phyloP scores from a whole-genome alignment of 2,797 vertebrate genomes.

The Crenuchus spilurus region DNA sequence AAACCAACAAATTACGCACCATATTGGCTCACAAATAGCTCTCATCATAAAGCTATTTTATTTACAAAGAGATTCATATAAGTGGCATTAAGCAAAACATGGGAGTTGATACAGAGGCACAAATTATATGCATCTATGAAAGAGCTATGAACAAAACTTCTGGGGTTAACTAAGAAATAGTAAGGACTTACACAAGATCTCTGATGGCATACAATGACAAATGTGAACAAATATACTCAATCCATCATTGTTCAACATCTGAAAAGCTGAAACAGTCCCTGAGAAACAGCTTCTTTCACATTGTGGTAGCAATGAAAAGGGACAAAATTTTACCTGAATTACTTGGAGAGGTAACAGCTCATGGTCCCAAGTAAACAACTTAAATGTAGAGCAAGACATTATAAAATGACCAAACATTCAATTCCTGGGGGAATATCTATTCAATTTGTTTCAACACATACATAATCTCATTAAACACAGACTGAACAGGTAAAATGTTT shows the following conservation, averaged over 20 bases:
- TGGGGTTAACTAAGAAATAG: background rate
- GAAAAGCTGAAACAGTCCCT: constrained; percentile 48
- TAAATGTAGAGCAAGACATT: background rate
- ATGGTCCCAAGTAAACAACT: background rate
- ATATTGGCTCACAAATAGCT: background rate
- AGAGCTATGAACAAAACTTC: background rate
- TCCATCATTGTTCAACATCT: constrained; percentile 5
- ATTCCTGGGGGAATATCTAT: background rate
- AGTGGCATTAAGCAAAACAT: constrained; percentile 6
- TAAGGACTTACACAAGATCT: background rate
- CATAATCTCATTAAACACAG: background rate
- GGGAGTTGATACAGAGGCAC: background rate
- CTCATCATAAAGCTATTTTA: constrained; percentile 32
- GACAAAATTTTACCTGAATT: background rate
- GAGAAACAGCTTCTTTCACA: constrained; percentile 34
- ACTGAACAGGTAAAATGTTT: background rate
- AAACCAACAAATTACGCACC: too few species aligned
- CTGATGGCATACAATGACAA: background rate
- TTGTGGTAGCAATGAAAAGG: background rate
- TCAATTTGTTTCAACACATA: background rate
- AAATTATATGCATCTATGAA: background rate
- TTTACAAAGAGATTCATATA: constrained; percentile 41
- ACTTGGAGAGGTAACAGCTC: constrained; percentile 3
- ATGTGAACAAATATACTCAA: background rate
- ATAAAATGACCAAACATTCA: background rate